Conservation (phyloP, 2,797 vertebrate species). For the Yasuhikotakia modesta region DNA sequence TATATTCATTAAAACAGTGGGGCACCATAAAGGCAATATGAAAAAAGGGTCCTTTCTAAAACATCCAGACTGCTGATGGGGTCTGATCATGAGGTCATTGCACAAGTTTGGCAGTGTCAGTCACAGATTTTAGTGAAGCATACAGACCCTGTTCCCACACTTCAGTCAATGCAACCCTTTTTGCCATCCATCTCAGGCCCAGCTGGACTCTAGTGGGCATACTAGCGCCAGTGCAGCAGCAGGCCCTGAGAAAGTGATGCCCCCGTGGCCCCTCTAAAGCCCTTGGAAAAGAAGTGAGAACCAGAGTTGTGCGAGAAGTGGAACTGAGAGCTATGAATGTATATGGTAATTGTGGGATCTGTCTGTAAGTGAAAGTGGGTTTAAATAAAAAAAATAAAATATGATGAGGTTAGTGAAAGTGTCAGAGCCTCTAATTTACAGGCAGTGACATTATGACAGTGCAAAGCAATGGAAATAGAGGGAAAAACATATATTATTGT, state of each 20-base stretch:
- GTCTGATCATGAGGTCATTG: slow-evolving; percentile 46
- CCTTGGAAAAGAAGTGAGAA: slow-evolving; percentile 67
- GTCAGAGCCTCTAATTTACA: slow-evolving; percentile 40
- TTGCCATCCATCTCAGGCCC: slow-evolving; percentile 44
- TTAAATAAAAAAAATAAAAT: slow-evolving; percentile 28
- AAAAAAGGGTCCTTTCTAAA: slow-evolving; percentile 3
- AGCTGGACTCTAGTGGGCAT: slow-evolving; percentile 48
- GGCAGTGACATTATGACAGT: slow-evolving; percentile 17
- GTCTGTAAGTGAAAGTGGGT: slow-evolving; percentile 37
- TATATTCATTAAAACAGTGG: slow-evolving; percentile 5
- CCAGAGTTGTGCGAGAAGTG: slow-evolving; percentile 39
- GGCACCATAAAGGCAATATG: neutral
- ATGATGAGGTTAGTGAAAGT: slow-evolving; percentile 28
- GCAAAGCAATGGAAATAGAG: neutral
- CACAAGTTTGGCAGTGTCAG: slow-evolving; percentile 19
- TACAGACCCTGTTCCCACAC: slow-evolving; percentile 51
- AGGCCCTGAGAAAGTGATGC: slow-evolving; percentile 78
- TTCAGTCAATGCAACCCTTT: slow-evolving; percentile 55
- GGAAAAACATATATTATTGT: slow-evolving; percentile 32
- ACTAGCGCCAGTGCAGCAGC: slow-evolving; percentile 41
- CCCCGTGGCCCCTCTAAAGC: slow-evolving; percentile 74
- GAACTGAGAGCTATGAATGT: neutral
- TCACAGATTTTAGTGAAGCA: slow-evolving; percentile 29
- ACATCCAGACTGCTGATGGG: slow-evolving; percentile 11
- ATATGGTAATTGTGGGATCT: slow-evolving; percentile 26